phyloP scores from a whole-genome alignment of 2,888 invertebrate genomes.

The Drosophila tanythrix region DNA sequence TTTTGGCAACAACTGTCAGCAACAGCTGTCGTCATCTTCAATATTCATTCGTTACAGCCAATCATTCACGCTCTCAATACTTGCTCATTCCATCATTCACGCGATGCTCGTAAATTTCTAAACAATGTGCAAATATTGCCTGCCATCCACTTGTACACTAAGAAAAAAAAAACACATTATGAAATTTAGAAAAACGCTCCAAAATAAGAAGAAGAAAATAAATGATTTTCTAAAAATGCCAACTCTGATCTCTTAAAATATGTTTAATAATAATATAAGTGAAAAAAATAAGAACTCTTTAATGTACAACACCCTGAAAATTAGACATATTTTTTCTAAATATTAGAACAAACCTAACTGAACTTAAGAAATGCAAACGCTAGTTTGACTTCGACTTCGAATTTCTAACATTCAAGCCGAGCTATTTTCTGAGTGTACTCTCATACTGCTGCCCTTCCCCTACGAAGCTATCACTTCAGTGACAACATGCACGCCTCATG shows the following conservation, averaged over 20 bases:
- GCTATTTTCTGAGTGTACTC: background rate
- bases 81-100: slow-evolving; percentile 52
- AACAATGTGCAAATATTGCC: slow-evolving; percentile 65
- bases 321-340: background rate
- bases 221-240: background rate
- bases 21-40: slow-evolving; percentile 81
- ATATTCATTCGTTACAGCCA: slow-evolving; percentile 77
- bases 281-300: background rate
- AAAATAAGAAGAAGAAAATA: background rate
- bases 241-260: background rate
- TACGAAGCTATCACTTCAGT: slow-evolving; percentile 1
- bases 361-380: background rate
- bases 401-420: background rate
- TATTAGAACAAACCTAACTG: background rate
- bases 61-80: slow-evolving; percentile 77
- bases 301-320: background rate
- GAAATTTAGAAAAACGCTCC: background rate
- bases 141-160: slow-evolving; percentile 53
- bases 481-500: slow-evolving; percentile 60
- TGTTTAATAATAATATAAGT: too few relatives aligned
- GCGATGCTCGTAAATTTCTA: slow-evolving; percentile 55
- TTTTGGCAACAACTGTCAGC: slow-evolving; percentile 77
- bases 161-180: background rate
- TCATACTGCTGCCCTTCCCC: slow-evolving; percentile 10
- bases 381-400: fast-evolving